These are phyloP conservation scores for Coptotermes formosanus DNA, from an alignment of 1,140 invertebrate genomes.

Conservation along the genomic window DNA sequence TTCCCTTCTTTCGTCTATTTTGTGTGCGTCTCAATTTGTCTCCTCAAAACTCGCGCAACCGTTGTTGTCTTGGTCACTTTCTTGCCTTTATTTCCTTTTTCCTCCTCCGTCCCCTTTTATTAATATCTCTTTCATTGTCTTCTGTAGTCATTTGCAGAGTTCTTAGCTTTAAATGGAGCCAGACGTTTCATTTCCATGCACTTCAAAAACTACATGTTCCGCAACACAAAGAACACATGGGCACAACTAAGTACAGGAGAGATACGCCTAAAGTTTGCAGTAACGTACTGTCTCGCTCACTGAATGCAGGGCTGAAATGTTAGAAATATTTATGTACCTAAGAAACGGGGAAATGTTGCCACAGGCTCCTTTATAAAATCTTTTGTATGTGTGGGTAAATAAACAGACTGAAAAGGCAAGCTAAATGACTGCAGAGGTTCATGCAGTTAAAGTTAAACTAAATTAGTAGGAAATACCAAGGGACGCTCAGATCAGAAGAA, in stretches of 20 bases:
- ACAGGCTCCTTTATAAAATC: too few species aligned
- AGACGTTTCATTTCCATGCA: background rate
- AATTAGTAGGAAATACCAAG: too few species aligned
- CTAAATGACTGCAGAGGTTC: too few species aligned
- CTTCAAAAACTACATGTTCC: background rate
- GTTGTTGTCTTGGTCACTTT: slow-evolving; percentile 9
- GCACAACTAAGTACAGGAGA: background rate
- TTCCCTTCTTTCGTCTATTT: background rate
- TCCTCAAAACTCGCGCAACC: background rate
- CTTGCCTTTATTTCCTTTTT: background rate
- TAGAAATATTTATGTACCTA: too few species aligned
- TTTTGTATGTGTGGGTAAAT: too few species aligned
- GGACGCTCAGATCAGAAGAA: too few species aligned
- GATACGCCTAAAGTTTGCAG: background rate
- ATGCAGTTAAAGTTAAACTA: too few species aligned
- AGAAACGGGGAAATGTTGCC: too few species aligned
- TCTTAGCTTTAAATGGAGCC: background rate
- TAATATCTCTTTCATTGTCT: background rate
- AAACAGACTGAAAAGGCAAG: too few species aligned
- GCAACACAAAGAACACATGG: background rate
- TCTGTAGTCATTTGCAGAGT: background rate
- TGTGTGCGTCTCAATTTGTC: slow-evolving; percentile 7
- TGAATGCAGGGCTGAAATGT: too few species aligned
- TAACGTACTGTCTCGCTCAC: background rate
- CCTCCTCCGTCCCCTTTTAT: background rate